phyloP scores from a whole-genome alignment of 2,113 vertebrate genomes.

The Sprattus sprattus region DNA sequence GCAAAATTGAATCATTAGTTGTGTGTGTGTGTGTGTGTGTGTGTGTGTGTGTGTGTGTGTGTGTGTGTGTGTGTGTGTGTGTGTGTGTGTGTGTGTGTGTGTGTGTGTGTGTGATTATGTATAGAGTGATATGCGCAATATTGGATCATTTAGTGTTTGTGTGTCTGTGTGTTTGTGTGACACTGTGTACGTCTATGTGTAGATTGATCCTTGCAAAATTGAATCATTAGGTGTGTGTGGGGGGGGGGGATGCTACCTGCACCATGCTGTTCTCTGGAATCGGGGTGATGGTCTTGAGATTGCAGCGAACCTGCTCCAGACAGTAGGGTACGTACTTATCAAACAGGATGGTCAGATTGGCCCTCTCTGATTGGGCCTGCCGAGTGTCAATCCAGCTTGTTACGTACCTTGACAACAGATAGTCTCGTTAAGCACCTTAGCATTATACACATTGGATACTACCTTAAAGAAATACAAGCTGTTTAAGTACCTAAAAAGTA shows the following conservation, averaged over 20 bases:
- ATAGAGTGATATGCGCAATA: too few species aligned
- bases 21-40: slow-evolving; percentile 3
- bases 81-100: not conserved
- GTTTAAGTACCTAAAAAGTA: too few species aligned
- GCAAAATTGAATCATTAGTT: too few species aligned
- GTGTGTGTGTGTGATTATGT: too few species aligned
- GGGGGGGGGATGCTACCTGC: slow-evolving; percentile 48
- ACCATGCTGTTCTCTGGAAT: slow-evolving; percentile 79
- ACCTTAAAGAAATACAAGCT: too few species aligned
- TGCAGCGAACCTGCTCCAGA: slow-evolving; percentile 75
- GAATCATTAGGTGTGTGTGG: not conserved
- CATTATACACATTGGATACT: too few species aligned
- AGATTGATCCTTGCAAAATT: too few species aligned
- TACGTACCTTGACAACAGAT: slow-evolving; percentile 55
- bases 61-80: too few species aligned
- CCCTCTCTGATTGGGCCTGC: slow-evolving; percentile 73
- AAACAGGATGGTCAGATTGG: slow-evolving; percentile 74
- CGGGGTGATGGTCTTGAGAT: slow-evolving; percentile 74
- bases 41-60: slow-evolving; percentile 18
- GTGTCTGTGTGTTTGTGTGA: not conserved
- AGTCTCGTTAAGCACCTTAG: too few species aligned
- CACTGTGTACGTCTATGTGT: too few species aligned
- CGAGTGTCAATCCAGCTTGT: slow-evolving; percentile 74
- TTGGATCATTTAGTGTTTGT: too few species aligned
- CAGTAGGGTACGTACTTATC: slow-evolving; percentile 71